Base-by-base conservation (phyloP, 1,140 invertebrate genomes). In the Piezodorus guildinii region DNA sequence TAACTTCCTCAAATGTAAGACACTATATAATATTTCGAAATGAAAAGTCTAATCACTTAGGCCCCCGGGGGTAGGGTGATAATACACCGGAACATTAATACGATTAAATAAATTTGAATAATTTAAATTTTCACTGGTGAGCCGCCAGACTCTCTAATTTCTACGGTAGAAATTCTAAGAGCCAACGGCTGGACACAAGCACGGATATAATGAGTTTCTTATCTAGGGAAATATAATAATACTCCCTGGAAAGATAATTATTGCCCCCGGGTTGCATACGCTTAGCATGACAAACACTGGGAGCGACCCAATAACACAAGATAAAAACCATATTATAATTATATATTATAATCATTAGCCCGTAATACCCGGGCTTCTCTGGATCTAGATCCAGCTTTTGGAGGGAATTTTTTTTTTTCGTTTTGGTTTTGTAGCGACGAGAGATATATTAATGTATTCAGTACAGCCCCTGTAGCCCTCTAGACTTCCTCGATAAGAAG, bases 231-330 rank as follows among this genome's bases (percentile, higher is more conserved):
- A 39, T n/a, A 23, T 39, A 61, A 39, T 39, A 61, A 39, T 39
- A 34, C 23, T 39, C n/a, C 12, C 21, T 49, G 10, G 4, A 49
- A 49, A 19, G 10, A 44, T 61, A 61, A 61, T 61, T 61, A 61
- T 44, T 34, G 27, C 59, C 59, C 5, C 4, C 2, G 59, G 59
- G 34, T 61, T 61, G 59, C 59, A 61, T 61, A 61, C 34, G 59
- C 59, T 61, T 61, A 61, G 27, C 59, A 61, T 61, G 59, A 39
- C 59, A 61, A 61, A 61, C 46, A 49, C 46, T 5, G 21, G 21
- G 46, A 39, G 46, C 46, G 46, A 49, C 46, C 46, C 46, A 49
- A 6, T 49, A 49, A 49, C 46, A 19, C 46, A 21, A 49, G 46
- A 49, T 49, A 49, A 49, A 49, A 49, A 17, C n/a, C 46, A 49